A percentile compares a stretch with the other conserved stretches of the same genome.
Conservation (phyloP, 2,797 vertebrate genomes). For the Propithecus deckenii region DNA sequence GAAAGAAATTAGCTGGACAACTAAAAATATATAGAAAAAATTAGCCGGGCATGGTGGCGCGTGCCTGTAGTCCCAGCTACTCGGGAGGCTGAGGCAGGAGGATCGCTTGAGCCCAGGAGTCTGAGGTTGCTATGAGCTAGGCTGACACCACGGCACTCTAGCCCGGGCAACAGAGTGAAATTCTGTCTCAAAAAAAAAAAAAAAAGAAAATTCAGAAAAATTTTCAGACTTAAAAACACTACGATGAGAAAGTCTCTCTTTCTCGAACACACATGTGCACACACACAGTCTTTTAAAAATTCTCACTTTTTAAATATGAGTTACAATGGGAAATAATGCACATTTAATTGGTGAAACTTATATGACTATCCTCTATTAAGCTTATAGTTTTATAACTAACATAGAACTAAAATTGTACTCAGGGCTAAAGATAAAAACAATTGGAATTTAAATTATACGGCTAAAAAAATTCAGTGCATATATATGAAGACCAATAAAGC, state of each 20-base stretch:
- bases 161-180: too few relatives aligned
- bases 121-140: too few relatives aligned
- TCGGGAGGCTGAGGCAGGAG: too few relatives aligned
- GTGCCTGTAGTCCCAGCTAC: too few relatives aligned
- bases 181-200: too few relatives aligned
- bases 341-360: neutral
- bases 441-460: neutral
- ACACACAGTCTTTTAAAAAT: neutral
- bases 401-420: conserved; percentile 28
- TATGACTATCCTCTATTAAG: neutral
- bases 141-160: too few relatives aligned
- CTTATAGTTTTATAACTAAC: neutral
- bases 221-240: neutral
- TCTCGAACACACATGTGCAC: too few relatives aligned
- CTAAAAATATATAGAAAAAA: too few relatives aligned
- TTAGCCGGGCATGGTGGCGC: too few relatives aligned
- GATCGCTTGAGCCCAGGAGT: too few relatives aligned
- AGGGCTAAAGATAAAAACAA: neutral
- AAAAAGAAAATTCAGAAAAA: too few relatives aligned
- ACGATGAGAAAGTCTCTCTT: neutral
- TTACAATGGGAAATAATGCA: neutral
- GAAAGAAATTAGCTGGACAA: too few relatives aligned
- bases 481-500: neutral
- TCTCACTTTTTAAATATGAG: neutral
- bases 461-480: neutral